These are phyloP conservation scores for Adrianichthys oophorus DNA, from an alignment of 2,797 vertebrate genomes.

Conservation along the genomic window DNA sequence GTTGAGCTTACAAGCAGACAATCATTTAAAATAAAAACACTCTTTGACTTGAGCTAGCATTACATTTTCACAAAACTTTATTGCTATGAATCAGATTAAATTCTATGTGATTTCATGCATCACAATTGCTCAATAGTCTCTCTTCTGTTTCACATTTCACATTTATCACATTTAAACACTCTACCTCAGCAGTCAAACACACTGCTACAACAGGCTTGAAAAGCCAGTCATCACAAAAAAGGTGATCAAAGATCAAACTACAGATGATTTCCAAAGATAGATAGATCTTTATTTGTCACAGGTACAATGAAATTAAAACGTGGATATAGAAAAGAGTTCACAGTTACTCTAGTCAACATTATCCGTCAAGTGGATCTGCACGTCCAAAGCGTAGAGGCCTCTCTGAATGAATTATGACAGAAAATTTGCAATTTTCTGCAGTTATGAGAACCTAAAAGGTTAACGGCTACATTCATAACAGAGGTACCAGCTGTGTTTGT, in stretches of 20 bases:
- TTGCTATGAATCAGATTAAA: background rate
- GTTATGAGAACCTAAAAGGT: constrained; percentile 88
- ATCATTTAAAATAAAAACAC: too few species aligned
- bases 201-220: constrained; percentile 27
- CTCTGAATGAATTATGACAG: constrained; percentile 74
- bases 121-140: background rate
- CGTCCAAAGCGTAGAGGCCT: constrained; percentile 58
- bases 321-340: constrained; percentile 15
- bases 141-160: constrained; percentile 9
- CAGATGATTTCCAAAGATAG: constrained; percentile 47
- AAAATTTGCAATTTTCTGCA: constrained; percentile 75
- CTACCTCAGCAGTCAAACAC: constrained; percentile 32
- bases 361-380: constrained; percentile 62
- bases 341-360: constrained; percentile 23
- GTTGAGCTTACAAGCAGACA: too few species aligned
- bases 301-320: too few species aligned
- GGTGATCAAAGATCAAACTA: constrained; percentile 62
- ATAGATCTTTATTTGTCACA: constrained; percentile 38
- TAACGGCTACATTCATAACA: constrained; percentile 86
- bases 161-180: constrained; percentile 14
- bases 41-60: too few species aligned
- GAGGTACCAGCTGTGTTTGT: constrained; percentile 17
- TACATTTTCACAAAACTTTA: background rate
- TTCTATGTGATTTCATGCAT: background rate
- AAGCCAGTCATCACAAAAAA: constrained; percentile 45